Conservation (phyloP, 37 sponge, comb jelly and placozoan species). For the Geodia barretti region DNA sequence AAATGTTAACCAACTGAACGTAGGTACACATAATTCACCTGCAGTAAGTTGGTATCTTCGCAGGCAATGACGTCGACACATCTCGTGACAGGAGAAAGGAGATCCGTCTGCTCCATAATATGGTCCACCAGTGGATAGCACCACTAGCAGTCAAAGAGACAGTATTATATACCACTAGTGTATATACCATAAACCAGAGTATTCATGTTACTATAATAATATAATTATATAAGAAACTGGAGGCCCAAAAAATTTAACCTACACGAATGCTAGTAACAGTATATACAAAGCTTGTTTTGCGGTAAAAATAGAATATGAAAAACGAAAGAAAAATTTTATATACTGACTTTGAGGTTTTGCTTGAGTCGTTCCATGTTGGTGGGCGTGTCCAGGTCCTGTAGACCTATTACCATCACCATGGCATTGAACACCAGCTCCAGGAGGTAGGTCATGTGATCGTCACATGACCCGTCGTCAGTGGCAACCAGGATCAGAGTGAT, state of each 20-base stretch:
- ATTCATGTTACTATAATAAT: too few species aligned
- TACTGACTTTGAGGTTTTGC: slow-evolving; percentile 43
- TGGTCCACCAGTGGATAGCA: slow-evolving; percentile 60
- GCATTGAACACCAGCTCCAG: slow-evolving; percentile 58
- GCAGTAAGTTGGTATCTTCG: not conserved
- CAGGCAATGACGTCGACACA: slow-evolving; percentile 29
- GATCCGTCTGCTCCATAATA: slow-evolving; percentile 30
- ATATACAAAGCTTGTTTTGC: too few species aligned
- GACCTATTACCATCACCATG: slow-evolving; percentile 62
- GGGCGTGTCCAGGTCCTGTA: slow-evolving; percentile 34
- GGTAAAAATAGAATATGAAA: too few species aligned
- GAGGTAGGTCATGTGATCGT: slow-evolving; percentile 33
- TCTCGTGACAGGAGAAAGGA: slow-evolving; percentile 48
- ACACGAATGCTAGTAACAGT: too few species aligned
- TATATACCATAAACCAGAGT: too few species aligned
- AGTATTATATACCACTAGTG: too few species aligned
- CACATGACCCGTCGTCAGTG: slow-evolving; percentile 20
- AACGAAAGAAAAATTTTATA: too few species aligned
- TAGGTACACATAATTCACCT: not conserved
- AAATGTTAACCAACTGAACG: not conserved
- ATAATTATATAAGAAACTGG: too few species aligned
- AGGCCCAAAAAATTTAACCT: too few species aligned
- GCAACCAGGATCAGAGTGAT: slow-evolving; percentile 49
- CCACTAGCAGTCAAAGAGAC: slow-evolving; percentile 36
- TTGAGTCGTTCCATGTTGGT: slow-evolving; percentile 48